These are phyloP conservation scores for Tuberolachnus salignus DNA, from an alignment of 2,888 invertebrate species.

Conservation along the genomic window DNA sequence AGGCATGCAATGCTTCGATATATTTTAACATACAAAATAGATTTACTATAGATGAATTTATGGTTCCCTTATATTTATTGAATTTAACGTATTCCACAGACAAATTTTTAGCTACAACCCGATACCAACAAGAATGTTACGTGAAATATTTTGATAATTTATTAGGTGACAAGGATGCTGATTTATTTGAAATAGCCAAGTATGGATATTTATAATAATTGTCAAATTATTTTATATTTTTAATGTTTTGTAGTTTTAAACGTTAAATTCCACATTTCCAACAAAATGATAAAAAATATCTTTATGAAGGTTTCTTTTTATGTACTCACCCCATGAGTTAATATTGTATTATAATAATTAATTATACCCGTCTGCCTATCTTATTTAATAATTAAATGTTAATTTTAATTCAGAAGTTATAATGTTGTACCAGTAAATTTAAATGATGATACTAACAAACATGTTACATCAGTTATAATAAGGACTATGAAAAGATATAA, in stretches of 20 bases:
- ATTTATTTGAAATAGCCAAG: constrained; percentile 34
- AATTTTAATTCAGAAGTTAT: constrained; percentile 26
- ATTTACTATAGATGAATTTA: constrained; percentile 73
- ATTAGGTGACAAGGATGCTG: constrained; percentile 32
- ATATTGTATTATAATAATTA: too few species aligned
- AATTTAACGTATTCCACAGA: constrained; percentile 79
- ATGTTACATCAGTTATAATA: constrained; percentile 34
- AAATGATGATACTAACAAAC: constrained; percentile 39
- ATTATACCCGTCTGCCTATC: too few species aligned
- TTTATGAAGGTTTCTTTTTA: too few species aligned
- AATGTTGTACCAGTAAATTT: constrained; percentile 25
- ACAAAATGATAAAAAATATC: too few species aligned
- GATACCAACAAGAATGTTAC: constrained; percentile 39
- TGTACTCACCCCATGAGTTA: too few species aligned
- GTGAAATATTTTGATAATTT: constrained; percentile 49
- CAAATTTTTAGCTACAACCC: constrained; percentile 72
- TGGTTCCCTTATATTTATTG: constrained; percentile 81
- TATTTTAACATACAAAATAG: constrained; percentile 71
- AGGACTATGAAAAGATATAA: constrained; percentile 45
- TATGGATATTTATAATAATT: constrained; percentile 5
- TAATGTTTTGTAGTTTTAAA: too few species aligned
- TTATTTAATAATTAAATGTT: background rate
- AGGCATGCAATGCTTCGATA: constrained; percentile 75
- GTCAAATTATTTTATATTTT: too few species aligned
- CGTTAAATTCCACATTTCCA: too few species aligned